These are phyloP conservation scores for Phodopus roborovskii DNA, from an alignment of 2,113 vertebrate genomes.

Conservation along the genomic window DNA sequence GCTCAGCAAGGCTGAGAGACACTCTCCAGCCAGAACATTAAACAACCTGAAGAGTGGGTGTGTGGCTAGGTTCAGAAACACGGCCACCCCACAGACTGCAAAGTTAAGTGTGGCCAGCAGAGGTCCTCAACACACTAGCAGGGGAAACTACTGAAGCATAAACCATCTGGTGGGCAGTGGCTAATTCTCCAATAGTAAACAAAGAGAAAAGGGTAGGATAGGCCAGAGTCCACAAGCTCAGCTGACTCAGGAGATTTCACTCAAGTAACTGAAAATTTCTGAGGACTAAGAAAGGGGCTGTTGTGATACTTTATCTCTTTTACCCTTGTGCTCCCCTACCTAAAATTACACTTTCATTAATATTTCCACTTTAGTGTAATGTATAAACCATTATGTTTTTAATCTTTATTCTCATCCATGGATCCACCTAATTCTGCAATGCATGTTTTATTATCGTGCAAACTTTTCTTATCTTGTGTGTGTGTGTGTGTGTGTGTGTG, in stretches of 20 bases:
- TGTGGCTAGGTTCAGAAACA: neutral
- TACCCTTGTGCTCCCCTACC: neutral
- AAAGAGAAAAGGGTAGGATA: neutral
- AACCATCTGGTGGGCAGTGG: neutral
- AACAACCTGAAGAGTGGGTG: no score
- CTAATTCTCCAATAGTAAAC: neutral
- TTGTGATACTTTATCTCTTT: neutral
- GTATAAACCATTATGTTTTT: neutral
- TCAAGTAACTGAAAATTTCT: neutral
- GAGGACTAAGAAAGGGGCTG: neutral
- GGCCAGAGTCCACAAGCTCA: neutral
- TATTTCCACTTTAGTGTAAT: neutral
- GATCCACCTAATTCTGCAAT: neutral
- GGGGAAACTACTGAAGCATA: neutral
- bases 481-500: no score
- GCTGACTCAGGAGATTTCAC: neutral
- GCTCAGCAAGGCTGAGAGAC: neutral
- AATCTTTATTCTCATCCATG: neutral
- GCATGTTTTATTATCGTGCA: neutral
- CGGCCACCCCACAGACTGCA: neutral
- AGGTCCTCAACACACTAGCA: neutral
- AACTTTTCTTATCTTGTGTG: neutral
- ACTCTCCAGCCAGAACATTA: neutral
- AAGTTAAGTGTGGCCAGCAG: neutral
- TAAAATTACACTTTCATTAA: neutral